phyloP scores from a whole-genome alignment of 1,140 invertebrate genomes.

The Medauroidea extradentata region DNA sequence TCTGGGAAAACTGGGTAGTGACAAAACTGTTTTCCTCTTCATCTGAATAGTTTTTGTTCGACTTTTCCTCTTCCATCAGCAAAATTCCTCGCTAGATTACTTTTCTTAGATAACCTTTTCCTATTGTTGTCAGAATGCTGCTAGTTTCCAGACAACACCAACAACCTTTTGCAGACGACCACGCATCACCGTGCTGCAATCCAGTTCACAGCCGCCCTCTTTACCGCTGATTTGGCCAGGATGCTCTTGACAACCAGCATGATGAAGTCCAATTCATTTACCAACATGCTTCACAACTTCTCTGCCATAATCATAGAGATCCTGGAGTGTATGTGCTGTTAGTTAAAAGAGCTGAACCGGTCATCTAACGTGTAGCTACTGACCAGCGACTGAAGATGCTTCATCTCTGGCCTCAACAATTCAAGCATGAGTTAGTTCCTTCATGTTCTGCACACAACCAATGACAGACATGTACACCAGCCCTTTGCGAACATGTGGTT shows the following conservation, averaged over 20 bases:
- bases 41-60: too few relatives aligned
- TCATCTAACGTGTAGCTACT: conserved; percentile 59
- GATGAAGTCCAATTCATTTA: neutral
- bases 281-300: conserved; percentile 5
- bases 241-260: conserved; percentile 11
- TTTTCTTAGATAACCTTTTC: neutral
- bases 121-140: conserved; percentile 4
- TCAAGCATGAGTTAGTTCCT: conserved; percentile 26
- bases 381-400: conserved; percentile 60
- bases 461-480: conserved; percentile 37
- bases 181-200: conserved; percentile 38
- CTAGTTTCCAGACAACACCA: conserved; percentile 38
- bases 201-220: conserved; percentile 41
- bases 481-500: conserved; percentile 60
- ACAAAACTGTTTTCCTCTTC: too few relatives aligned
- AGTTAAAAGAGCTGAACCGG: conserved; percentile 54
- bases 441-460: conserved; percentile 35
- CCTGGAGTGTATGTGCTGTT: conserved; percentile 56
- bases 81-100: neutral
- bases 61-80: neutral
- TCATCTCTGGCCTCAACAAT: conserved; percentile 54
- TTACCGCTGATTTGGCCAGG: conserved; percentile 18
- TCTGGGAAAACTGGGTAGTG: too few relatives aligned
- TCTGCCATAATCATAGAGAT: conserved; percentile 51
- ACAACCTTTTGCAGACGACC: conserved; percentile 44